phyloP scores from a whole-genome alignment of 2,113 vertebrate genomes.

The Chaenogobius annularis region DNA sequence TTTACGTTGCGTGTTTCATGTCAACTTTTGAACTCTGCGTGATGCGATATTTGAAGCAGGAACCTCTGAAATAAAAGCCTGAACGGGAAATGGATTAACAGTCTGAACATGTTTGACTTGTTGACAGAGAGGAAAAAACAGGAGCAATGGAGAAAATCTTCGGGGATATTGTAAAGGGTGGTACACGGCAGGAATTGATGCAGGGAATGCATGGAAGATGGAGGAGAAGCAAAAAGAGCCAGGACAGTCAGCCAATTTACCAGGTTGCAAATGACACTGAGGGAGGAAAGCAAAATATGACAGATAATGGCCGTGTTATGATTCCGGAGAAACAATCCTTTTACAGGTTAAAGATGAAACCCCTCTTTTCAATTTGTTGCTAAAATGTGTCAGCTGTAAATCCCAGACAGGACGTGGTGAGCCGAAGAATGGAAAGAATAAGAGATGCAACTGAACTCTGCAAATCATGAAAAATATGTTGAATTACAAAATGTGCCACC shows the following conservation, averaged over 20 bases:
- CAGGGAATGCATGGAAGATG: neutral
- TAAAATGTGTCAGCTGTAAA: conserved; percentile 21
- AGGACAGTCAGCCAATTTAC: conserved; percentile 19
- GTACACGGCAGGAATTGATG: conserved; percentile 9
- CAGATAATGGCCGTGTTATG: conserved; percentile 22
- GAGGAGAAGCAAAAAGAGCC: neutral
- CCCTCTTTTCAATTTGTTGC: conserved; percentile 11
- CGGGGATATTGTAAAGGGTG: conserved; percentile 10
- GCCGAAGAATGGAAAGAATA: neutral
- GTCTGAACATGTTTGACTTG: conserved; percentile 26
- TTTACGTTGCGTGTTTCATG: conserved; percentile 1
- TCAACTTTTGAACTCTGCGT: conserved; percentile 18
- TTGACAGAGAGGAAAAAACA: conserved; percentile 8
- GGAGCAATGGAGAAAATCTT: conserved; percentile 1
- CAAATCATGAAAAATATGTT: neutral
- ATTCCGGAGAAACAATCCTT: conserved; percentile 35
- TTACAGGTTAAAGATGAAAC: conserved; percentile 32
- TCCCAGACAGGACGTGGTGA: neutral
- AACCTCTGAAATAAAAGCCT: conserved; percentile 15
- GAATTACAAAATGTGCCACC: neutral
- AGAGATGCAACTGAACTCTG: neutral
- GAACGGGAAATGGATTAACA: conserved; percentile 26
- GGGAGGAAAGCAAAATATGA: conserved; percentile 6
- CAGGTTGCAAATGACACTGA: conserved; percentile 21
- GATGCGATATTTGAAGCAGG: conserved; percentile 20